Conservation (phyloP, 2,888 invertebrate genomes). For the Eledona agricola region DNA sequence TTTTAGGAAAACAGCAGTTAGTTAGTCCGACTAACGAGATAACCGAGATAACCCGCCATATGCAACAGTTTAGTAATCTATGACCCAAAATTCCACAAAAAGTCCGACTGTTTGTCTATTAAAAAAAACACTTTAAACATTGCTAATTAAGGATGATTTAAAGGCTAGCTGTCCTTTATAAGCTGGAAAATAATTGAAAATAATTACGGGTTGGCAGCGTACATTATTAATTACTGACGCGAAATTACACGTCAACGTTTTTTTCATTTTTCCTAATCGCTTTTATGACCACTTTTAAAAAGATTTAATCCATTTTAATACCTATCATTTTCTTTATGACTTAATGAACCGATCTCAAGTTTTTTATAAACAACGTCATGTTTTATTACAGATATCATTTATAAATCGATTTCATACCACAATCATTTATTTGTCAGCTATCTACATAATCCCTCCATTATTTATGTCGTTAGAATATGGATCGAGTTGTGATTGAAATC, state of each 20-base stretch:
- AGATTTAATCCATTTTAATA: conserved; percentile 10
- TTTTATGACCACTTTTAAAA: conserved; percentile 7
- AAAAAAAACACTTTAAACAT: too few species aligned
- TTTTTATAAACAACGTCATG: conserved; percentile 6
- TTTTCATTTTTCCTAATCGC: neutral
- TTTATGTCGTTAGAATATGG: conserved; percentile 1
- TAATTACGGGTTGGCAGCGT: too few species aligned
- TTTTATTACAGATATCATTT: conserved; percentile 8
- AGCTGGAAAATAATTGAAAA: too few species aligned
- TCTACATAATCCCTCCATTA: conserved; percentile 1
- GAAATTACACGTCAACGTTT: conserved; percentile 6
- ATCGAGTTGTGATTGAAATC: neutral
- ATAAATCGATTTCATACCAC: conserved; percentile 1
- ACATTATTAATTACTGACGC: neutral
- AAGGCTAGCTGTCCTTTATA: too few species aligned
- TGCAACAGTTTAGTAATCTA: too few species aligned
- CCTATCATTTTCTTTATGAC: conserved; percentile 20
- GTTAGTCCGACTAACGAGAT: too few species aligned
- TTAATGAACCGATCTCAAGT: conserved; percentile 13
- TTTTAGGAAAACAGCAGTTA: too few species aligned
- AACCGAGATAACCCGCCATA: too few species aligned
- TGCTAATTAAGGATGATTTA: too few species aligned
- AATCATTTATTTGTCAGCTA: neutral
- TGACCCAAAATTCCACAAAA: too few species aligned
- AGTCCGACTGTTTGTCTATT: too few species aligned